These are phyloP conservation scores for Patiria miniata DNA, from an alignment of 35 echinoderm and acorn worm species.

Conservation along the genomic window DNA sequence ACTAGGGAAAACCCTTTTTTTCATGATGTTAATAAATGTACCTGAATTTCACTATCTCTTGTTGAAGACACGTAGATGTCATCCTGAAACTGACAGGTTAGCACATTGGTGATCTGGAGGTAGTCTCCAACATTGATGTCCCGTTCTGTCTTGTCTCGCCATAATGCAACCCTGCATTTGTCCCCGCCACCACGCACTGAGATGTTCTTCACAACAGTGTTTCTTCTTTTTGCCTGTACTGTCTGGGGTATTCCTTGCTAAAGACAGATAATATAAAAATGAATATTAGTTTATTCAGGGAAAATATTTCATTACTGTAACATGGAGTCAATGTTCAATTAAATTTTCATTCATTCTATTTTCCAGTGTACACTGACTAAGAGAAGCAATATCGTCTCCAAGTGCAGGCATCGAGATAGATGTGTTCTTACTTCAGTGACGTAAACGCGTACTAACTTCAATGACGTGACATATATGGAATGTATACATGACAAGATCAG, in stretches of 20 bases:
- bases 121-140: neutral
- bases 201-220: neutral
- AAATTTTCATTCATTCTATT: neutral
- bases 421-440: too few relatives aligned
- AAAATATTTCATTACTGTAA: neutral
- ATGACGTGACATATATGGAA: neutral
- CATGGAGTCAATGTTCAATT: neutral
- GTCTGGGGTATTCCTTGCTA: neutral
- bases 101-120: neutral
- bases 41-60: neutral
- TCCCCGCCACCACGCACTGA: neutral
- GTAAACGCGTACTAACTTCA: too few relatives aligned
- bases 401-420: too few relatives aligned
- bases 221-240: neutral
- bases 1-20: too few relatives aligned
- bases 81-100: neutral
- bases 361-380: neutral
- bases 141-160: neutral
- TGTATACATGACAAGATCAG: too few relatives aligned
- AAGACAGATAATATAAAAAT: neutral
- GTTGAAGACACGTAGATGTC: neutral
- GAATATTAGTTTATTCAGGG: neutral
- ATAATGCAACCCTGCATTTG: neutral
- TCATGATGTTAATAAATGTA: too few relatives aligned
- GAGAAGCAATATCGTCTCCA: too few relatives aligned